Percentiles rank a stretch among this genome's conserved stretches.
phyloP scores from a whole-genome alignment of 2,888 invertebrate genomes.

The Physocephala rufipes region DNA sequence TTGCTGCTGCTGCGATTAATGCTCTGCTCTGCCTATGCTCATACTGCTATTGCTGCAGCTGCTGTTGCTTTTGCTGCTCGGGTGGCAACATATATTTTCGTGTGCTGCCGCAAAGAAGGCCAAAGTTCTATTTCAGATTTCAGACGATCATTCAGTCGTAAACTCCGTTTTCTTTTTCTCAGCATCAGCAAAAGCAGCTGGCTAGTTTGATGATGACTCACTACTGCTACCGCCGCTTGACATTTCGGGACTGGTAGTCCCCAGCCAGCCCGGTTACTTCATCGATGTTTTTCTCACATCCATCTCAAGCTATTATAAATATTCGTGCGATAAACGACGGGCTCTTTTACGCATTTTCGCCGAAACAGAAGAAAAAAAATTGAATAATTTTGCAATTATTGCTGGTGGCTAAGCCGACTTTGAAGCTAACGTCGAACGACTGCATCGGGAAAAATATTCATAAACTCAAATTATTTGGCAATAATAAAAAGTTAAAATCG shows the following conservation, averaged over 20 bases:
- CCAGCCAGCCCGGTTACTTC: not conserved
- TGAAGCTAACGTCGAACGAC: not conserved
- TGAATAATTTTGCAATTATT: constrained; percentile 10
- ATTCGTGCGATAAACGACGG: constrained; percentile 9
- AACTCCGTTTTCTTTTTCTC: not conserved
- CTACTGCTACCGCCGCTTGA: constrained; percentile 24
- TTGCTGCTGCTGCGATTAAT: constrained; percentile 18
- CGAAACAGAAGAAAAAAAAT: too few relatives aligned
- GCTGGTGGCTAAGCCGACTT: not conserved
- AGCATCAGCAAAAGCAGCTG: constrained; percentile 25
- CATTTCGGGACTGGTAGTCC: constrained; percentile 14
- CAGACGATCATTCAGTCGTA: constrained; percentile 23
- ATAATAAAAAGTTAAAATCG: not conserved
- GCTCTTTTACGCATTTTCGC: constrained; percentile 6
- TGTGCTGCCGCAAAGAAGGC: constrained; percentile 33
- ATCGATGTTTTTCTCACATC: constrained; percentile 17
- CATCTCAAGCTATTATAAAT: not conserved
- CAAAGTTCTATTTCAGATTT: constrained; percentile 34
- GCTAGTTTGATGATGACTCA: constrained; percentile 29
- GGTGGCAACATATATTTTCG: constrained; percentile 23
- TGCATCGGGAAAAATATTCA: not conserved
- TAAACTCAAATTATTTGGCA: not conserved
- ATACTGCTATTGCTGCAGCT: too few relatives aligned
- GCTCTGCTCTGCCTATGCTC: constrained; percentile 18
- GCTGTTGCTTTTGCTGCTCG: constrained; percentile 15